phyloP scores from a whole-genome alignment of 2,113 vertebrate species.

The Sitta europaea region DNA sequence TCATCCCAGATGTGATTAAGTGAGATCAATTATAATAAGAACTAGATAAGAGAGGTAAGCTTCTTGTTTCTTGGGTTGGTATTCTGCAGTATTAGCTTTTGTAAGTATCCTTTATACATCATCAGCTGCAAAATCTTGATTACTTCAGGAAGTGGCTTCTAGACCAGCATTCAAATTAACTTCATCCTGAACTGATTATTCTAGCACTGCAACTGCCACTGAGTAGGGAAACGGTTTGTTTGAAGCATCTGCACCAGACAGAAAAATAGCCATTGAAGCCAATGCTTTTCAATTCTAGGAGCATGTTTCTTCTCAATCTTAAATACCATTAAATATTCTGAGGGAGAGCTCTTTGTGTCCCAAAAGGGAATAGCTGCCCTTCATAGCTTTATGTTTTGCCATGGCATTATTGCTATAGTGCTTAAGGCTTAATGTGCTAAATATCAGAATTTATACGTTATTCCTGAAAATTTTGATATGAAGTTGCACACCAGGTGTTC shows the following conservation, averaged over 20 bases:
- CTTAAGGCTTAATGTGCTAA: background rate
- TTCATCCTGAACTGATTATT: conserved; percentile 4
- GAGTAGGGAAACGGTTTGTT: background rate
- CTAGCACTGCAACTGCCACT: background rate
- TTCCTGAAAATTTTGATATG: background rate
- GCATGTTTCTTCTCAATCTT: background rate
- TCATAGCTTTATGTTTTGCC: background rate
- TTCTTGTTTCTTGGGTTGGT: background rate
- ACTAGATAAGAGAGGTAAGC: conserved; percentile 24
- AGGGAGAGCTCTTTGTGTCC: background rate
- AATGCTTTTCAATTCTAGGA: background rate
- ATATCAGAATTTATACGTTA: background rate
- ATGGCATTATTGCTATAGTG: background rate
- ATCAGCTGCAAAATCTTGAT: background rate
- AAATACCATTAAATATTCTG: background rate
- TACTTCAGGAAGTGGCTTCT: background rate
- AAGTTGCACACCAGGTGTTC: background rate
- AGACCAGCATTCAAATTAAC: conserved; percentile 10
- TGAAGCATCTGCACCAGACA: background rate
- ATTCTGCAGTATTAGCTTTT: background rate
- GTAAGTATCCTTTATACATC: background rate
- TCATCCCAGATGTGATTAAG: conserved; percentile 22
- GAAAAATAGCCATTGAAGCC: background rate
- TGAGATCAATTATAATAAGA: conserved; percentile 40
- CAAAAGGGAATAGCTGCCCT: background rate